Conservation (phyloP, 2,888 invertebrate genomes). For the Chaitophorus viminalis region DNA sequence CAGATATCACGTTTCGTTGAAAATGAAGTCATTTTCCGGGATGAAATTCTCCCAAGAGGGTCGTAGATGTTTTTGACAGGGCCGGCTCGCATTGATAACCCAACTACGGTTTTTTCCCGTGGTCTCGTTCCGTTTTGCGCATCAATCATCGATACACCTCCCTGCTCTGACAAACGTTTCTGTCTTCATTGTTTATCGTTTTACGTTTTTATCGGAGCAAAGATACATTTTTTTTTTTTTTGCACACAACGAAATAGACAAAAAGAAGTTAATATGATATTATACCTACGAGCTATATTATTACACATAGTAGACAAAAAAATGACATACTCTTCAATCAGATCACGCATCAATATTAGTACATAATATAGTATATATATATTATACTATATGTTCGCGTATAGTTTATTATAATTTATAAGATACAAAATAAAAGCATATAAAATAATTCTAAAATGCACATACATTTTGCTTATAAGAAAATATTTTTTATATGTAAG, state of each 20-base stretch:
- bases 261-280: neutral
- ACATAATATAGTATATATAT: too few species aligned
- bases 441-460: neutral
- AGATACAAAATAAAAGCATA: neutral
- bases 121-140: neutral
- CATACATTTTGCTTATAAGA: too few species aligned
- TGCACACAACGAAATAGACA: neutral
- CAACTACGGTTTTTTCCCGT: neutral
- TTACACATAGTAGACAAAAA: neutral
- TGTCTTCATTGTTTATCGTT: conserved; percentile 44
- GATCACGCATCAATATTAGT: neutral
- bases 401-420: neutral
- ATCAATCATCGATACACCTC: conserved; percentile 53
- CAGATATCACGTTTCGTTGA: conserved; percentile 35
- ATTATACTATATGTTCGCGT: neutral
- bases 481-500: too few species aligned
- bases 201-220: neutral
- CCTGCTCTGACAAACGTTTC: conserved; percentile 8
- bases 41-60: conserved; percentile 45
- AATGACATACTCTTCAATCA: neutral
- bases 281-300: neutral
- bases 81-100: conserved; percentile 49
- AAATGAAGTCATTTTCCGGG: conserved; percentile 49
- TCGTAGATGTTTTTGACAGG: conserved; percentile 58
- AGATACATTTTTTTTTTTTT: neutral